Percentiles rank a stretch among this genome's conserved stretches.
These are phyloP conservation scores for Meiosimyza decipiens DNA, from an alignment of 2,888 invertebrate genomes.

Conservation along the genomic window DNA sequence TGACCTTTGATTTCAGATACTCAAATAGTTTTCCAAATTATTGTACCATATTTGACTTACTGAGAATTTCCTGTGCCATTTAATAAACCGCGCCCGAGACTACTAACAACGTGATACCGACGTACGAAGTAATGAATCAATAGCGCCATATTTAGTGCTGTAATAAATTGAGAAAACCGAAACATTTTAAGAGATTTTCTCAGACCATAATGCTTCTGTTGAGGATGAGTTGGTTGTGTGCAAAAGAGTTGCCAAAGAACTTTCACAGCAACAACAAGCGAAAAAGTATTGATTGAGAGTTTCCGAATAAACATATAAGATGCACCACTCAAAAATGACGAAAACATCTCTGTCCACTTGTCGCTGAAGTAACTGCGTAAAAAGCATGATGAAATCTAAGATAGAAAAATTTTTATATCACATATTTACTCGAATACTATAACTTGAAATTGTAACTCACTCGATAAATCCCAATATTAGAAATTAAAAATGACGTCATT, in stretches of 20 bases:
- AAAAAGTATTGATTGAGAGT: constrained; percentile 34
- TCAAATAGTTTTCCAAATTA: too few species aligned
- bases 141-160: constrained; percentile 37
- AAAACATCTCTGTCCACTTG: constrained; percentile 33
- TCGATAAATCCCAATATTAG: constrained; percentile 56
- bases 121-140: constrained; percentile 40
- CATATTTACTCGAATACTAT: neutral
- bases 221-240: neutral
- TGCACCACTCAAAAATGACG: constrained; percentile 43
- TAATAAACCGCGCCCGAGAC: constrained; percentile 40
- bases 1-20: too few species aligned
- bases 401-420: neutral
- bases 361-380: constrained; percentile 27
- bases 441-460: constrained; percentile 45
- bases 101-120: constrained; percentile 36
- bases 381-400: constrained; percentile 42
- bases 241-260: constrained; percentile 42
- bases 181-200: constrained; percentile 31
- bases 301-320: constrained; percentile 39
- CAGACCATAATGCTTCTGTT: constrained; percentile 4
- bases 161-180: constrained; percentile 37
- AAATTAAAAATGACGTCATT: constrained; percentile 51
- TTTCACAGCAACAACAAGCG: constrained; percentile 39
- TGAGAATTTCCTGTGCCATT: constrained; percentile 16
- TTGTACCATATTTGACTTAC: too few species aligned